Base-by-base conservation (phyloP, 1,140 invertebrate species). In the Aphelenchoides besseyi region DNA sequence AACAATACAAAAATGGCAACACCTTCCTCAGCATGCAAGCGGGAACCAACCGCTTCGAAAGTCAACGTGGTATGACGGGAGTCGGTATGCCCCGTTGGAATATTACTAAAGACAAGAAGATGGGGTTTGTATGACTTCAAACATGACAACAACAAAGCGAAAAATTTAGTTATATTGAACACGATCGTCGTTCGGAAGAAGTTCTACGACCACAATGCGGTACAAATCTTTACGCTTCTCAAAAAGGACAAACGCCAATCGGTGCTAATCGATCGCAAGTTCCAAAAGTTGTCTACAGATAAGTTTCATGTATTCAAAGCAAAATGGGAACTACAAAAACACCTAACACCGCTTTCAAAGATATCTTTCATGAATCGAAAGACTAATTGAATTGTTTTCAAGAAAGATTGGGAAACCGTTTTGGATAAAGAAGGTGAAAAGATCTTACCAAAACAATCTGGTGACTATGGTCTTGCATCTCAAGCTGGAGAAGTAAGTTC, bases 1-100 rank as follows among this genome's bases (percentile, higher is more conserved):
- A 94, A 80, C 91, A 93, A 79, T 86, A 96, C 23, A 87, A 89
- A 18, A 92, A 92, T 52, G 92, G 93, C 1, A 88, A 95, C 81
- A 87, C 89, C 1, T 89, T 95, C 35, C 92, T 96, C 72, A 92
- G 92, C 72, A 88, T 96, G 0, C 94, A 97, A 86, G 92, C 92
- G 53, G 94, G 93, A 59, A 91, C 91, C 67, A 96, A 96, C 88
- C 92, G 92, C 80, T 90, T 93, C 41, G 92, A 92, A 3, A 90
- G 90, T 0, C 92, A 94, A 82, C 83, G 84, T 9, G 94, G 94
- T 18, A 90, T 92, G 81, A 95, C 82, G 9, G 82, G 72, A 5
- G 52, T 59, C 2, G 79, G 79, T 36, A 84, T 82, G 81, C 82
- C 82, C 12, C 64, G 82, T 26, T 83, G 74, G 77, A 83, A 83